phyloP scores from a whole-genome alignment of 2,888 invertebrate species.

The Xestia sexstrigata region DNA sequence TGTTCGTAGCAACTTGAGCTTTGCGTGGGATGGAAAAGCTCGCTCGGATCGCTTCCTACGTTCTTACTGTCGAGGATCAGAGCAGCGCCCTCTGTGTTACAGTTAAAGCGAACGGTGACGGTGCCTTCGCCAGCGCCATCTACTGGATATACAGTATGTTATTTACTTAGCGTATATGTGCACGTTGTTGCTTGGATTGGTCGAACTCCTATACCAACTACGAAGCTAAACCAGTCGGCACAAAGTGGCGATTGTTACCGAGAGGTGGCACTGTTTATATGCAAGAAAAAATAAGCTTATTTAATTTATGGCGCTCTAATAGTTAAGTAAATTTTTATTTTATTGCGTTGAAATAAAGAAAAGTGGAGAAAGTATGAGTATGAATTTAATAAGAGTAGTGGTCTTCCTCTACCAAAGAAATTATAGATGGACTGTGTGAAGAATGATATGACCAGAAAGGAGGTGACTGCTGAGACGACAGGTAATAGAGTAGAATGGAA shows the following conservation, averaged over 20 bases:
- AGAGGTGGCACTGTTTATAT: constrained; percentile 43
- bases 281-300: background rate
- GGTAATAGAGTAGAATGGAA: no score
- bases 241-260: background rate
- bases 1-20: constrained; percentile 44
- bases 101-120: constrained; percentile 29
- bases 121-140: constrained; percentile 70
- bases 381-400: no score
- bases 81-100: constrained; percentile 68
- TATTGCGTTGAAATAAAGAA: background rate
- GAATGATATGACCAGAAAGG: no score
- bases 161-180: background rate
- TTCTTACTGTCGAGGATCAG: constrained; percentile 21
- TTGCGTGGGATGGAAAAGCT: constrained; percentile 73
- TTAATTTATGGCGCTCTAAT: background rate
- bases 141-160: constrained; percentile 40
- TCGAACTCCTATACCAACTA: background rate
- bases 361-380: no score
- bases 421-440: no score
- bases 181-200: background rate
- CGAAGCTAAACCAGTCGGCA: background rate
- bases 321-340: background rate
- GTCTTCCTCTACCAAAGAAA: no score
- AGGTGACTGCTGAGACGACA: no score
- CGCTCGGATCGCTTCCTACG: constrained; percentile 54